Conservation (phyloP, 2,797 vertebrate species). For the Manis javanica region DNA sequence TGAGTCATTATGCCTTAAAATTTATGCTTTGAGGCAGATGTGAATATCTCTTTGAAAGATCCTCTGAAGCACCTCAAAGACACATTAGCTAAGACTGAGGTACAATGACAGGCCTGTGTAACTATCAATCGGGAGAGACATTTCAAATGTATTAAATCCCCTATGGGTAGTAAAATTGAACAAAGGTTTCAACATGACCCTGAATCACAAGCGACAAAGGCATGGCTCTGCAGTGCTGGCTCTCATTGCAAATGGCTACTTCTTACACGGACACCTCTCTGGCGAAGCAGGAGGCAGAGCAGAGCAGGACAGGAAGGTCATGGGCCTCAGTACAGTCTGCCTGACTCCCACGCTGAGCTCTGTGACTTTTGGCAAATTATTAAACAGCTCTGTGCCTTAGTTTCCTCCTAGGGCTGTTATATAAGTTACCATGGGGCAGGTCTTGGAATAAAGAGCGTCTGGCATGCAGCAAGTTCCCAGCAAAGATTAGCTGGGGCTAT, state of each 20-base stretch:
- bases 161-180: background rate
- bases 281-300: background rate
- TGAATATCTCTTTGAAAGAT: conserved; percentile 20
- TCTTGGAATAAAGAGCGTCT: background rate
- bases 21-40: background rate
- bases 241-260: background rate
- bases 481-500: background rate
- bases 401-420: background rate
- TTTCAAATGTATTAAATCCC: background rate
- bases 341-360: background rate
- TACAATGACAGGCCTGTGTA: background rate
- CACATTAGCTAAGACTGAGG: background rate
- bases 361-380: conserved; percentile 19
- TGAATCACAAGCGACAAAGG: background rate
- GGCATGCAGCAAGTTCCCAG: background rate
- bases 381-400: background rate
- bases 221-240: background rate
- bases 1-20: background rate
- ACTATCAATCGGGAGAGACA: background rate
- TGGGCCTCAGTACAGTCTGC: background rate
- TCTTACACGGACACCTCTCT: background rate
- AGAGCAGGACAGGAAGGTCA: background rate
- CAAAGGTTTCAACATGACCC: background rate
- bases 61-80: background rate
- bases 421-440: background rate